Base-by-base conservation (phyloP, 2,888 invertebrate species). In the Ectemnius cavifrons region DNA sequence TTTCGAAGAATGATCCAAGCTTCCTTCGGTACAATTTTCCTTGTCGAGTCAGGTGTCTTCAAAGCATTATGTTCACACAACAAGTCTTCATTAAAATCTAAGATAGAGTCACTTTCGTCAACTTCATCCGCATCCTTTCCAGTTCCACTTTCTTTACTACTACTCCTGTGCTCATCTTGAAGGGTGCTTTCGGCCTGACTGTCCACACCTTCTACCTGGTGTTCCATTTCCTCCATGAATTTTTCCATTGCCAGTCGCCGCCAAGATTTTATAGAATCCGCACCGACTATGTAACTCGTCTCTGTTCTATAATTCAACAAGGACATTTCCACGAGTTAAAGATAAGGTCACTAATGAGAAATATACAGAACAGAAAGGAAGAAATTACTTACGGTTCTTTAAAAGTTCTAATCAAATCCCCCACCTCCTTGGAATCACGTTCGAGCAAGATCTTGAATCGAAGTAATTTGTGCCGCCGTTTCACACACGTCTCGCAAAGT, bases 221-320 rank as follows among this genome's bases (percentile, higher is more conserved):
- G 83, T 63, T 88, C 86, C 80, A 87, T 82, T 11, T 84, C 83
- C 27, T 88, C 87, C 18, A 82, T 85, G 61, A 87, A 86, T 71
- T 83, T 81, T 80, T 89, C 91, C 87, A 91, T 85, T 1, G 92
- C 92, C 49, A 92, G 85, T 62, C 91, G 89, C 69, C 91, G 91
- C 94, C 93, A 94, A 56, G 89, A 91, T 76, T 92, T 91, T n/a
- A 93, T 87, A 0, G 93, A 93, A 60, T 91, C 90, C 71, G 93
- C 92, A 5, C 93, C 93, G 20, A 93, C 91, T 91, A 93, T 92
- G 83, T 89, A 93, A 65, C 90, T 75, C 75, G 85, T 75, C 81
- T 91, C 84, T 20, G 70, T 83, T 45, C 89, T 90, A 59, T 16
- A 80, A 84, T 14, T 71, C 23, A 52, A 71, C 20, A 18, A 27